phyloP scores from a whole-genome alignment of 1,140 invertebrate genomes.

The Helicoverpa zea region DNA sequence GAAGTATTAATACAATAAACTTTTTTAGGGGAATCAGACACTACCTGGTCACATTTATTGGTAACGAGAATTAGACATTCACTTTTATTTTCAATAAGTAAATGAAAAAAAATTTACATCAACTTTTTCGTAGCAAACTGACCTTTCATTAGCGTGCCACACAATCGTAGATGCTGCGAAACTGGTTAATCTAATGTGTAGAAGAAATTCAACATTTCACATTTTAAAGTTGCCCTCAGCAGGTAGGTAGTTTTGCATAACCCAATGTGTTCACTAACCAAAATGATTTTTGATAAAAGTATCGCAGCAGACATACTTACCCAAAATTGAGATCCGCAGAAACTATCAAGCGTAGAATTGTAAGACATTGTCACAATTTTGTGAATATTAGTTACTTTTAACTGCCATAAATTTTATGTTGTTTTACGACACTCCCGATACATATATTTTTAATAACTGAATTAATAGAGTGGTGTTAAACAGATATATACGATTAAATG shows the following conservation, averaged over 20 bases:
- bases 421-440: slow-evolving; percentile 25
- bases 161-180: slow-evolving; percentile 2
- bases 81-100: too few relatives aligned
- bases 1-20: too few relatives aligned
- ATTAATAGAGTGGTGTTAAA: background rate
- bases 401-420: slow-evolving; percentile 50
- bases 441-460: background rate
- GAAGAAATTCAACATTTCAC: slow-evolving; percentile 23
- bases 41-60: too few relatives aligned
- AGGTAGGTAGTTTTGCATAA: slow-evolving; percentile 4
- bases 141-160: slow-evolving; percentile 12
- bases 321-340: slow-evolving; percentile 90
- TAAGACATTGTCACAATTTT: slow-evolving; percentile 72
- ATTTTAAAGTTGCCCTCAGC: slow-evolving; percentile 17
- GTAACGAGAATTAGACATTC: too few relatives aligned
- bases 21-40: too few relatives aligned
- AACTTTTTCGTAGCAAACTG: background rate
- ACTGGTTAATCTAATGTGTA: slow-evolving; percentile 28
- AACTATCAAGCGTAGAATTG: slow-evolving; percentile 87
- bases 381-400: slow-evolving; percentile 44
- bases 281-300: background rate
- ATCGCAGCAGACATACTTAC: slow-evolving; percentile 81
- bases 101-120: background rate
- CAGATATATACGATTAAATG: slow-evolving; percentile 46
- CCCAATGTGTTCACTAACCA: background rate